Conservation (phyloP, 2,888 invertebrate genomes). For the Cheilosia pagana region DNA sequence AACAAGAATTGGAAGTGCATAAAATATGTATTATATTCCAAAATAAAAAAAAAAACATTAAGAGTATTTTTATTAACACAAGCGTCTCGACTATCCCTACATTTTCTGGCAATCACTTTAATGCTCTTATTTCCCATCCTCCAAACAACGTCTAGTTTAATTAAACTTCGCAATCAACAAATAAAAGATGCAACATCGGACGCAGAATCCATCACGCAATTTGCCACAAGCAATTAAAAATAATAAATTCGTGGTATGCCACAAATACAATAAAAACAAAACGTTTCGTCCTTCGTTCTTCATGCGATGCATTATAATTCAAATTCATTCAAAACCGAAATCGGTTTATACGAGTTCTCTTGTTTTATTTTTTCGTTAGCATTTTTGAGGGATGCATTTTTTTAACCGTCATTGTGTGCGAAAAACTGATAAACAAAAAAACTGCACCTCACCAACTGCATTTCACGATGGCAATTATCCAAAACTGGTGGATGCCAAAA, state of each 20-base stretch:
- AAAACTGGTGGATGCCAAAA: not conserved
- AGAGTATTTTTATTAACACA: too few species aligned
- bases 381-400: constrained; percentile 50
- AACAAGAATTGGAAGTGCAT: too few species aligned
- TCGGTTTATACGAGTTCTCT: not conserved
- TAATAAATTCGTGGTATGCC: constrained; percentile 34
- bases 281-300: not conserved
- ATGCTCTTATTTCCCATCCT: not conserved
- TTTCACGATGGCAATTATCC: constrained; percentile 44
- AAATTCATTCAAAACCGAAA: constrained; percentile 59
- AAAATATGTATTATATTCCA: too few species aligned
- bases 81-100: too few species aligned
- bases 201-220: constrained; percentile 26
- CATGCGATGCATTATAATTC: constrained; percentile 47
- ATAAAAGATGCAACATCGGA: constrained; percentile 9
- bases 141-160: constrained; percentile 55
- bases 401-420: constrained; percentile 19
- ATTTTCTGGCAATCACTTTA: not conserved
- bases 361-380: not conserved
- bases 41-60: too few species aligned
- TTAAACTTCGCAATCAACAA: constrained; percentile 43
- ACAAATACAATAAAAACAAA: not conserved
- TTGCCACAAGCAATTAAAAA: constrained; percentile 68
- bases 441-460: constrained; percentile 12
- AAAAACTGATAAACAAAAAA: constrained; percentile 20